phyloP scores from a whole-genome alignment of 1,140 invertebrate species.

The Zaprionus ghesquierei region DNA sequence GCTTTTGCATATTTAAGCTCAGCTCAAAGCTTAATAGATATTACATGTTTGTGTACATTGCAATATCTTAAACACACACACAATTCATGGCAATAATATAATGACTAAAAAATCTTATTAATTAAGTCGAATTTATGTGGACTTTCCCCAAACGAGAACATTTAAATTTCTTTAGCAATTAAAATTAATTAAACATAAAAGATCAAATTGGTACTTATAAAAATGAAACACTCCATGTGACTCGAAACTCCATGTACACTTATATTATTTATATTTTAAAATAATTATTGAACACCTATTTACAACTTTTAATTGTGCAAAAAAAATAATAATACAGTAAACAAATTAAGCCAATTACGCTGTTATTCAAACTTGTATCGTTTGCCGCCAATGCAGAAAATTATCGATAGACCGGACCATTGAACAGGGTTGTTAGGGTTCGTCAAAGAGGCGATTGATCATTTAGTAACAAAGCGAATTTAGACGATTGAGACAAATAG shows the following conservation, averaged over 20 bases:
- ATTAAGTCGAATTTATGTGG: not conserved
- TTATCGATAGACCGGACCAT: not conserved
- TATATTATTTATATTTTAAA: too few relatives aligned
- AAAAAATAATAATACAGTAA: too few relatives aligned
- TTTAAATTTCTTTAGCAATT: not conserved
- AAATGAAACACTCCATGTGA: not conserved
- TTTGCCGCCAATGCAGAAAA: not conserved
- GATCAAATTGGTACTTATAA: not conserved
- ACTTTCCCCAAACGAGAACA: not conserved
- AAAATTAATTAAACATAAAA: not conserved
- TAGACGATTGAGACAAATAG: not conserved
- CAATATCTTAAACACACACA: not conserved
- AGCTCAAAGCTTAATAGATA: slow-evolving; percentile 20
- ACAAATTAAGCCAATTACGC: not conserved
- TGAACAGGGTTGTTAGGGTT: not conserved
- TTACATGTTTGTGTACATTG: not conserved
- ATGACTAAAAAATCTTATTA: not conserved
- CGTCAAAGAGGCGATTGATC: not conserved
- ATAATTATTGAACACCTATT: too few relatives aligned
- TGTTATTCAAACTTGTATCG: not conserved
- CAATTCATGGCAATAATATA: not conserved
- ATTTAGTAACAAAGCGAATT: not conserved
- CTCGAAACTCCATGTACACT: too few relatives aligned
- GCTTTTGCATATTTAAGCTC: slow-evolving; percentile 3
- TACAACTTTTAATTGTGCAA: too few relatives aligned